phyloP scores from a whole-genome alignment of 2,113 vertebrate genomes.

The Chauna torquata region DNA sequence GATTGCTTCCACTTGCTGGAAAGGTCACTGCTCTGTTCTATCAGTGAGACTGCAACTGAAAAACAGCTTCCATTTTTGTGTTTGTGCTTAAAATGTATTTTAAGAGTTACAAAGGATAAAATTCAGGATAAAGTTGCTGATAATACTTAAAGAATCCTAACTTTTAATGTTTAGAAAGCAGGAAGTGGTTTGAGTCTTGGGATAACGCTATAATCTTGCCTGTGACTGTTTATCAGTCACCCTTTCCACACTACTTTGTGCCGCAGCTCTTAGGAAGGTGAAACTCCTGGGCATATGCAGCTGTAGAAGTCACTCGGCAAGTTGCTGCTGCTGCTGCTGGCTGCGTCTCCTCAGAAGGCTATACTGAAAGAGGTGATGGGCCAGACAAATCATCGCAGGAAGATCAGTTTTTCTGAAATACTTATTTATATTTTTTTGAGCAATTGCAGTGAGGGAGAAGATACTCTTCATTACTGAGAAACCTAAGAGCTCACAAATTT shows the following conservation, averaged over 20 bases:
- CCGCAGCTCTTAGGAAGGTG: not conserved
- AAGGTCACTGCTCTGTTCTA: not conserved
- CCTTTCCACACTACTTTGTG: not conserved
- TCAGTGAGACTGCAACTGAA: not conserved
- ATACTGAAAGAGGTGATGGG: not conserved
- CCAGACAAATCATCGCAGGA: not conserved
- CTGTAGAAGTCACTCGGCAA: not conserved
- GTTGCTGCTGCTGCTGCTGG: not conserved
- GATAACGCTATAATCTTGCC: not conserved
- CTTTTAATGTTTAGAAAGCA: not conserved
- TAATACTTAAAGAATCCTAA: not conserved
- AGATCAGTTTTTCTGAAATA: not conserved
- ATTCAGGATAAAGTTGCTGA: not conserved
- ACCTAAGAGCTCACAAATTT: not conserved
- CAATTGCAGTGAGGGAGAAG: not conserved
- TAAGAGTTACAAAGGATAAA: not conserved
- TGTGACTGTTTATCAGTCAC: not conserved
- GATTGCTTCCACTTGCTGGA: not conserved
- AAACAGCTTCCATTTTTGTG: not conserved
- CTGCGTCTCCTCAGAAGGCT: not conserved
- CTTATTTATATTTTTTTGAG: not conserved
- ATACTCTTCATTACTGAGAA: not conserved
- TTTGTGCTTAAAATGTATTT: not conserved
- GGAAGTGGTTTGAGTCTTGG: not conserved
- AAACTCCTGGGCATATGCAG: not conserved